Conservation (phyloP, 1,140 invertebrate genomes). For the Linepithema humile region DNA sequence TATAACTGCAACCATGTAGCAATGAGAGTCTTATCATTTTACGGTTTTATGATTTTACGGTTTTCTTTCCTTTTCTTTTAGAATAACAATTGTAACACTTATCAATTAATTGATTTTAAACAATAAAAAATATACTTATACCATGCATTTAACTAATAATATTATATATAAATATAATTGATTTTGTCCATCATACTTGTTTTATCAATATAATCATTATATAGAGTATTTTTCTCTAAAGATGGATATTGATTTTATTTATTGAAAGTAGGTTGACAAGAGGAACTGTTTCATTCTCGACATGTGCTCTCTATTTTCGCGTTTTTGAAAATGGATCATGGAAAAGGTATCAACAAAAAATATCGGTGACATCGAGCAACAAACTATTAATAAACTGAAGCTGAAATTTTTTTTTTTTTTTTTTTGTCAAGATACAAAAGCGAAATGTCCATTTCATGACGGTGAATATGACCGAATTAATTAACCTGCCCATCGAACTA, state of each 20-base stretch:
- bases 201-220: too few species aligned
- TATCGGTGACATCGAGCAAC: not conserved
- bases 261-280: not conserved
- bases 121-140: too few species aligned
- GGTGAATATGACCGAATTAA: conserved; percentile 7
- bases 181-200: too few species aligned
- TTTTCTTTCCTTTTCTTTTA: too few species aligned
- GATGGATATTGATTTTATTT: not conserved
- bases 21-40: not conserved
- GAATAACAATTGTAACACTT: not conserved
- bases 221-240: not conserved
- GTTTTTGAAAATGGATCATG: not conserved
- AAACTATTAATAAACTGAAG: not conserved
- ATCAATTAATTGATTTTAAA: too few species aligned
- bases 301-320: not conserved
- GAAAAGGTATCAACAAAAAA: conserved; percentile 1
- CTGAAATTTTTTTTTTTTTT: not conserved
- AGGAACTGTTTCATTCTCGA: not conserved
- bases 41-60: not conserved
- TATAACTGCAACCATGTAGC: not conserved
- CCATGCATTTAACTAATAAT: too few species aligned
- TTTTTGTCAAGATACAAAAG: conserved; percentile 15
- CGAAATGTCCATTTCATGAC: not conserved
- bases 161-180: too few species aligned
- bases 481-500: not conserved